Conservation (phyloP, 2,113 vertebrate species). For the Anarhynchus alexandrinus region DNA sequence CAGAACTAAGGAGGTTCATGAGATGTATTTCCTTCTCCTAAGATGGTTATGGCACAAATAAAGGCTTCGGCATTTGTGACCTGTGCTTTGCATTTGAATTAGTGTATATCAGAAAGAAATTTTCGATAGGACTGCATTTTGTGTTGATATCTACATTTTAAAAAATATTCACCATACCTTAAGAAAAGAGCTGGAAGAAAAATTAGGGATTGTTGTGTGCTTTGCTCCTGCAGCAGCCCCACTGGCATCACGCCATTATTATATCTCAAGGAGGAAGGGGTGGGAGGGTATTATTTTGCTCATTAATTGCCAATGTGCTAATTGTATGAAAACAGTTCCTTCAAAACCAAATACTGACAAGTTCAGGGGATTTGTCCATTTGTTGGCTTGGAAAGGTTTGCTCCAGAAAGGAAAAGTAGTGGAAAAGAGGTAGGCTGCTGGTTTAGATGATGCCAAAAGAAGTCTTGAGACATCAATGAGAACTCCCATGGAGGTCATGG, state of each 20-base stretch:
- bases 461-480: accelerated
- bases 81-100: neutral
- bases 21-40: neutral
- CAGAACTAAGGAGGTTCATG: neutral
- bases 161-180: accelerated
- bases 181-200: neutral
- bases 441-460: neutral
- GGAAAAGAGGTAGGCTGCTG: neutral
- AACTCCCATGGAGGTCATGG: accelerated
- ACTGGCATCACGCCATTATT: accelerated
- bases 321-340: neutral
- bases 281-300: neutral
- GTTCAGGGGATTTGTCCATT: neutral
- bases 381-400: neutral
- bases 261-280: neutral
- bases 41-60: neutral
- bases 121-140: accelerated
- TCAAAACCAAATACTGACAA: neutral
- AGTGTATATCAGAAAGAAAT: neutral
- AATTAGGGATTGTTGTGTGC: neutral
- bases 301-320: neutral
- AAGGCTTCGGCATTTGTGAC: neutral
- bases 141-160: neutral
- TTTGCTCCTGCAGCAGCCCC: neutral
- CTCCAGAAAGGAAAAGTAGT: neutral